Conservation (phyloP, 1,140 invertebrate species). For the Chironomus tepperi region DNA sequence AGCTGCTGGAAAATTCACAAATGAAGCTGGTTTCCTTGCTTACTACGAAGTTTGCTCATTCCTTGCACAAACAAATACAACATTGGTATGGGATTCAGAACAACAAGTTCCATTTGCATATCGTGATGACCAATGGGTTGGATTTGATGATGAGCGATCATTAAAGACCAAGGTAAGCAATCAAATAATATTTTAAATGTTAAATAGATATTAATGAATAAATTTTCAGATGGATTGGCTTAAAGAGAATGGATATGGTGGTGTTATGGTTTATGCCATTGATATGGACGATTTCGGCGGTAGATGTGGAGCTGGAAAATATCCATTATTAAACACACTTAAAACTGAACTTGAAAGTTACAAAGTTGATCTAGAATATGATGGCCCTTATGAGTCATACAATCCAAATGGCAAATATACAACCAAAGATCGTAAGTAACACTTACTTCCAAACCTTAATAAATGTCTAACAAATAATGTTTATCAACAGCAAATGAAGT, state of each 20-base stretch:
- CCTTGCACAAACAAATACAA: constrained; percentile 81
- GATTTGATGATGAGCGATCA: constrained; percentile 90
- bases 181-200: background rate
- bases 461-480: background rate
- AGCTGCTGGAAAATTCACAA: constrained; percentile 71
- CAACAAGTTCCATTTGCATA: constrained; percentile 93
- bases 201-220: background rate
- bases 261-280: constrained; percentile 95
- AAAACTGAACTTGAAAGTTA: constrained; percentile 76
- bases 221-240: constrained; percentile 78
- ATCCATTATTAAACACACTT: constrained; percentile 81
- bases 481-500: constrained; percentile 68
- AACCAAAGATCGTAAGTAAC: constrained; percentile 74
- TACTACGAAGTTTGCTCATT: constrained; percentile 96
- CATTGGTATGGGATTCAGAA: constrained; percentile 92
- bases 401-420: constrained; percentile 64
- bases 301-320: constrained; percentile 80
- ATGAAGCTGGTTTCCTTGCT: constrained; percentile 82
- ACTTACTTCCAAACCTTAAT: background rate
- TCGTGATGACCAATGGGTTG: constrained; percentile 86
- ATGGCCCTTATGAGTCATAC: constrained; percentile 73
- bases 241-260: constrained; percentile 86
- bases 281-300: constrained; percentile 94
- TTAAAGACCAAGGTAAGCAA: constrained; percentile 77
- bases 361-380: constrained; percentile 73